phyloP scores from a whole-genome alignment of 2,797 vertebrate genomes.

The Chelonia mydas region DNA sequence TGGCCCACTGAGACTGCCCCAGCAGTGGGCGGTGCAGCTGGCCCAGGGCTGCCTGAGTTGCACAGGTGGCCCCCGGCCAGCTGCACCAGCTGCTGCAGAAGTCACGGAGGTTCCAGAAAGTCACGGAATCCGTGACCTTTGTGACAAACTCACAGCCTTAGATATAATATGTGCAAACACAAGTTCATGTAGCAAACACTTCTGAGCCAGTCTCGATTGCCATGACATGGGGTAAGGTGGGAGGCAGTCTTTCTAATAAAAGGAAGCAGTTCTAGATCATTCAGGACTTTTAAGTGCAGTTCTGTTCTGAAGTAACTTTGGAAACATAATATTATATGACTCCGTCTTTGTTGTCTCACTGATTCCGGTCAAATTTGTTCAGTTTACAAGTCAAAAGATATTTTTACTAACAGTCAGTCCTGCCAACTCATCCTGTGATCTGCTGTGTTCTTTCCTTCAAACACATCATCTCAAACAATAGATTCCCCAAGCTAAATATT shows the following conservation, averaged over 20 bases:
- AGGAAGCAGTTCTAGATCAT: not conserved
- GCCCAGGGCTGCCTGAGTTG: no score
- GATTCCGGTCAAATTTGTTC: not conserved
- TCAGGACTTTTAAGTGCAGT: not conserved
- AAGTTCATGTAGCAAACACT: not conserved
- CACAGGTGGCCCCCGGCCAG: no score
- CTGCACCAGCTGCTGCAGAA: no score
- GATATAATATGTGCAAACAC: not conserved
- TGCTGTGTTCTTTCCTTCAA: not conserved
- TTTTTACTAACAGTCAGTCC: not conserved
- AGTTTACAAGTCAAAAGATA: not conserved
- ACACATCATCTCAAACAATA: not conserved
- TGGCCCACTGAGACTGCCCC: no score
- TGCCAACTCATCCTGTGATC: slow-evolving; percentile 1
- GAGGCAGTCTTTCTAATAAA: not conserved
- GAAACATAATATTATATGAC: not conserved
- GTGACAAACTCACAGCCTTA: no score
- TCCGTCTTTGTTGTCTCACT: not conserved
- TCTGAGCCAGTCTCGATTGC: not conserved
- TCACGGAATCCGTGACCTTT: no score
- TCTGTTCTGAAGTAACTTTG: not conserved
- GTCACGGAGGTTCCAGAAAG: no score
- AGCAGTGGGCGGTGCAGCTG: no score
- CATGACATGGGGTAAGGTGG: accelerated
- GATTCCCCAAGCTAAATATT: not conserved